Evolutionary conservation across 2,888 invertebrate genomes (phyloP), one percentile per base, ranked within the genome.

Genomic region (Leptinotarsa peninsularis): DNA sequence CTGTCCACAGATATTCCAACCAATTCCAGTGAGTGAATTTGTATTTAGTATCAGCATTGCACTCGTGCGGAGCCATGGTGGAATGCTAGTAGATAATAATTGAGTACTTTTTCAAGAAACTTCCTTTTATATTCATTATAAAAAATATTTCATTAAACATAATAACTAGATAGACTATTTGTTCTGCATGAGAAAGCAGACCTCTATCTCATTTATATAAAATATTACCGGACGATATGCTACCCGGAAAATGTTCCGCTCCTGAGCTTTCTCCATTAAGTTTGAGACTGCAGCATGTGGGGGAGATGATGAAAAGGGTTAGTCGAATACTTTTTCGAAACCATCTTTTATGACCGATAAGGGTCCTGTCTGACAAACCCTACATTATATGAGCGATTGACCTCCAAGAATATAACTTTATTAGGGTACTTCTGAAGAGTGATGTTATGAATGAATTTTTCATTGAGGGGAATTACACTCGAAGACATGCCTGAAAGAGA

Each of bases 261-360:
- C 21, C 66, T 33, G 58, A 23, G 23, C 27, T 27, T 68, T 15
- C 43, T 27, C 18, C 17, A 67, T 23, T 17, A 52, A 54, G 33
- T 54, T 54, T 14, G 15, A 67, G 50, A 52, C 76, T 58, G 71
- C 75, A 69, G 49, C 76, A 82, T 81, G 81, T 84, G 84, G 85
- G 83, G 84, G 58, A 72, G 70, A 75, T 52, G 82, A 80, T 84
- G 68, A 27, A 27, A 52, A 54, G 68, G 27, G 68, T 43, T 23
- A 68, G 33, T 71, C 23, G 49, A 58, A 71, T 71, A 58, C 67
- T 67, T 75, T 71, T 60, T 49, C 49, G 14, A 49, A 60, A 68
- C 67, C 43, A 63, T 27, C 67, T 52, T 52, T 67, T 67, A 52
- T 33, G 63, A 63, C 67, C 68, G 72, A 75, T 75, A 75, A 75